These are phyloP conservation scores for Rhombomys opimus DNA, from an alignment of 2,113 vertebrate genomes.

Conservation along the genomic window DNA sequence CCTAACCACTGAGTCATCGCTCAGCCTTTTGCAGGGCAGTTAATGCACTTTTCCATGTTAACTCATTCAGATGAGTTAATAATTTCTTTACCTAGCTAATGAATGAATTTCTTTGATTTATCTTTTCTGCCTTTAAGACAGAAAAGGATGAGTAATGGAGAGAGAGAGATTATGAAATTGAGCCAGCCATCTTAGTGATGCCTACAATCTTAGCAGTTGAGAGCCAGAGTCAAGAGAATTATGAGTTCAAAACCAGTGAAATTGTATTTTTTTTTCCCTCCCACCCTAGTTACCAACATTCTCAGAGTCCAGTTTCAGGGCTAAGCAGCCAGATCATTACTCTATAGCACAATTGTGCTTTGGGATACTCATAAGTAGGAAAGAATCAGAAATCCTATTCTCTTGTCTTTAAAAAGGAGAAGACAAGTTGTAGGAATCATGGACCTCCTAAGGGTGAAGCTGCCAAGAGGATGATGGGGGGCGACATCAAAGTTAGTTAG, in stretches of 20 bases:
- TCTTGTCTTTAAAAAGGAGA: constrained; percentile 16
- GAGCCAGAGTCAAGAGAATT: background rate
- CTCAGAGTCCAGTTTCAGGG: background rate
- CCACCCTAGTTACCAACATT: background rate
- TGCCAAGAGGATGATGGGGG: background rate
- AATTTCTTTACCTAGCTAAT: constrained; percentile 49
- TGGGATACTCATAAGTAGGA: background rate
- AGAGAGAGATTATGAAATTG: background rate
- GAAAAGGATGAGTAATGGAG: background rate
- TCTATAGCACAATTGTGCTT: background rate
- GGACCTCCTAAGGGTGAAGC: background rate
- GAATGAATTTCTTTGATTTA: background rate
- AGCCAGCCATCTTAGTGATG: background rate
- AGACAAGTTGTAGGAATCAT: background rate
- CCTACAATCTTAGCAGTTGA: background rate
- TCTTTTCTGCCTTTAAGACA: constrained; percentile 16
- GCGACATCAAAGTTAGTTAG: background rate
- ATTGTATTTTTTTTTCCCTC: background rate
- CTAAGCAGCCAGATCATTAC: background rate
- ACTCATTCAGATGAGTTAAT: constrained; percentile 1
- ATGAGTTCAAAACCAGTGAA: background rate
- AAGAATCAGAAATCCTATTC: background rate
- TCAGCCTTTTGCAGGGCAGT: background rate
- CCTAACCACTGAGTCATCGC: background rate
- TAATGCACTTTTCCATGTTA: background rate